Base-by-base conservation (phyloP, 2,113 vertebrate genomes). In the Paramisgurnus dabryanus region DNA sequence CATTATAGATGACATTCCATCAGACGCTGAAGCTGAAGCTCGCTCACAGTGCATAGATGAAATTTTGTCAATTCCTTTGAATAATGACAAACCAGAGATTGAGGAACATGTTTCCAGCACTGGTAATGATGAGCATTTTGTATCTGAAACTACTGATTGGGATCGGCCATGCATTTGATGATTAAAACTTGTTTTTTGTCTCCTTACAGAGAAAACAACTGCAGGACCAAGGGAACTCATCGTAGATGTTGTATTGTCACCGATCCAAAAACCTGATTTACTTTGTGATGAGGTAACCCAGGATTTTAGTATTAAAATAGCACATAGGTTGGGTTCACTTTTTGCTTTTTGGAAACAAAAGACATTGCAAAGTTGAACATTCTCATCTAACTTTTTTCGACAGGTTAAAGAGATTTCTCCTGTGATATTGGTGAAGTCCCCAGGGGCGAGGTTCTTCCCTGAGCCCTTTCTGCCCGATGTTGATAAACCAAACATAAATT, bases 21-120 rank as follows among this genome's bases (percentile, higher is more conserved):
- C 95, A 0, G 97, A 99, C 39, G 94, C 96, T 0, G 95, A 97
- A 83, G 93, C 94, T 0, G 95, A 96, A 86, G 94, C 94, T 40
- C 93, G 85, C 55, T 83, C 94, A 53, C 94, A 81, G 57, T 90
- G 7, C 39, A 81, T 80, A 0, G 88, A 86, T 3, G 45, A 8
- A 0, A 15, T 5, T 0, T 60, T 67, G 18, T 81, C 60, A 3
- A 81, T 91, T 79, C 85, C 91, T 0, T 92, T 93, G 50, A 89
- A 94, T 7, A 88, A 89, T 40, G 82, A 80, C 12, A 78, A 85
- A 41, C 81, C 84, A 3, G 89, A 91, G 69, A 90, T 86, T 84
- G 69, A 67, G 55, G 91, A 85, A 1, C 82, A 82, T 0, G 71
- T 87, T 70, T 90, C 88, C 45, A 90, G 82, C 5, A 82, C 89